Evolutionary conservation across 2,113 vertebrate species (phyloP).

Genomic region (Haemorhous mexicanus): DNA sequence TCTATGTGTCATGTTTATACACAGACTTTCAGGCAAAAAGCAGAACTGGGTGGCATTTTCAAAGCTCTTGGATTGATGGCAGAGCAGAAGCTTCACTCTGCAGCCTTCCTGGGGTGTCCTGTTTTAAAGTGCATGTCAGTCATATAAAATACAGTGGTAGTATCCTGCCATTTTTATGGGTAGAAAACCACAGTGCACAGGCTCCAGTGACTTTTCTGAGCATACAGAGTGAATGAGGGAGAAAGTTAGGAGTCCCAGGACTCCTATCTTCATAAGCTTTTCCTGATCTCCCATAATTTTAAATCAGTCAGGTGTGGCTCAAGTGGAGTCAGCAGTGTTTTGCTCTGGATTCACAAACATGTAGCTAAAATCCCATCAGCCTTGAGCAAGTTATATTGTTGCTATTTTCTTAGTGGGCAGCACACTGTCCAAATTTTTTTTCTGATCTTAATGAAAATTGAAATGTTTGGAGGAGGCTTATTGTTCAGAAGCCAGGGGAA

Average conservation of each 20-base stretch:
- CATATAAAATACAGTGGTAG: not conserved
- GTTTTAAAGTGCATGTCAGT: not conserved
- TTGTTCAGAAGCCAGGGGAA: not conserved
- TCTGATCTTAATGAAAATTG: not conserved
- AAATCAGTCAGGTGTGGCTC: not conserved
- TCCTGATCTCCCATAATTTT: not conserved
- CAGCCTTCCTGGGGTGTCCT: not conserved
- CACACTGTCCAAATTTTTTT: not conserved
- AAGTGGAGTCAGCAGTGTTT: not conserved
- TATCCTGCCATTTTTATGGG: not conserved
- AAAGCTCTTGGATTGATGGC: not conserved
- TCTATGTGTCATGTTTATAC: constrained; percentile 19
- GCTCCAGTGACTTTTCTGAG: not conserved
- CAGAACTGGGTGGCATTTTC: constrained; percentile 13
- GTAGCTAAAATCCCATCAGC: not conserved
- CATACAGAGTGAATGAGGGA: not conserved
- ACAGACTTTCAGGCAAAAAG: constrained; percentile 4
- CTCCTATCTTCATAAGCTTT: not conserved
- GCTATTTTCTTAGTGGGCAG: not conserved
- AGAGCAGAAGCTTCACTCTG: not conserved
- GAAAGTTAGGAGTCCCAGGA: not conserved
- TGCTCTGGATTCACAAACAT: not conserved
- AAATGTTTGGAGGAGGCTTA: not conserved
- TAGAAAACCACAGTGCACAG: not conserved
- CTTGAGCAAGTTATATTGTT: not conserved